Conservation (phyloP, 2,113 vertebrate species). For the Rhinichthys klamathensis region DNA sequence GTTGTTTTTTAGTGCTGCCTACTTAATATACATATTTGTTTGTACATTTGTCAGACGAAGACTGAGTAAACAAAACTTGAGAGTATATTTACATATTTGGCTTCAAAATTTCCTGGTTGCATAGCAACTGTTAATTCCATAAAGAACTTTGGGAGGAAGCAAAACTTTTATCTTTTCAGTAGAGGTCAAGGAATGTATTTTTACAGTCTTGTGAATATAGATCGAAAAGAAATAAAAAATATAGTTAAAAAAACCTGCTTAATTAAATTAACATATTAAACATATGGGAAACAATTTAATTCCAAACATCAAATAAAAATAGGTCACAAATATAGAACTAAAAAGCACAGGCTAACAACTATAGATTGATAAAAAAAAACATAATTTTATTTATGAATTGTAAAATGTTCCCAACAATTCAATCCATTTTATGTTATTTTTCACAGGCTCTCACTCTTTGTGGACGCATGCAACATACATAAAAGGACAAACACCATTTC, state of each 20-base stretch:
- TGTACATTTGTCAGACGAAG: background rate
- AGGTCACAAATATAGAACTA: background rate
- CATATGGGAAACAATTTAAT: too few species aligned
- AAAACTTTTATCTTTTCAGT: background rate
- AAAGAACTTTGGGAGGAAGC: background rate
- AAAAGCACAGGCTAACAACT: background rate
- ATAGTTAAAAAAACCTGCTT: too few species aligned
- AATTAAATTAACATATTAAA: too few species aligned
- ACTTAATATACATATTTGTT: background rate
- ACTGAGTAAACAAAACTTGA: background rate
- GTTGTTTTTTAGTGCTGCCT: too few species aligned
- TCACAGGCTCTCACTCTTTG: slow-evolving; percentile 25
- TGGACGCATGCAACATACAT: background rate
- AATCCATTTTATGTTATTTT: background rate
- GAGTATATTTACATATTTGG: background rate
- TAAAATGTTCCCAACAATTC: too few species aligned
- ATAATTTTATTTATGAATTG: too few species aligned
- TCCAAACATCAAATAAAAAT: background rate
- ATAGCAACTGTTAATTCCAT: background rate
- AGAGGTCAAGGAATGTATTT: background rate
- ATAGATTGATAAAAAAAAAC: too few species aligned
- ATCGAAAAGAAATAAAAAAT: too few species aligned
- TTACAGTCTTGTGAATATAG: too few species aligned
- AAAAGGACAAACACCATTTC: background rate
- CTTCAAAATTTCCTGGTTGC: background rate